Evolutionary conservation across 2,113 vertebrate species (phyloP).

Genomic region (Nymphicus hollandicus): DNA sequence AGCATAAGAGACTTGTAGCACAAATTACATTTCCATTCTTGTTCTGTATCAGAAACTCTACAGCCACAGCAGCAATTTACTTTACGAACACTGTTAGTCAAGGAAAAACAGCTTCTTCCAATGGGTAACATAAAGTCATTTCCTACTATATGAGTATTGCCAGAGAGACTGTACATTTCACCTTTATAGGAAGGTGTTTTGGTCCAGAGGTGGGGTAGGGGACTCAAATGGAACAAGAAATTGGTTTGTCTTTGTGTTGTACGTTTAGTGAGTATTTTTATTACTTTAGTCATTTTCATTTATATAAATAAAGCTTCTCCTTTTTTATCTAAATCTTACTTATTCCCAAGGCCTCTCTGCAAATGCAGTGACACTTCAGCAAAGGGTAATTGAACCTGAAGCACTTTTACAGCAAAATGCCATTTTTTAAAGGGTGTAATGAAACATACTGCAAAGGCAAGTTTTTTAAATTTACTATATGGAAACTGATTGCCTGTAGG

Average conservation of each 20-base stretch:
- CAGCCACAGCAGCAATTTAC: neutral
- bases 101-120: neutral
- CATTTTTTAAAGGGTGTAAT: slow-evolving; percentile 38
- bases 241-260: neutral
- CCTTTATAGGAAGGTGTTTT: neutral
- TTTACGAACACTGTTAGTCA: neutral
- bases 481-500: slow-evolving; percentile 10
- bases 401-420: slow-evolving; percentile 20
- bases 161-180: neutral
- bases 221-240: neutral
- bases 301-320: slow-evolving; percentile 29
- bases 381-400: slow-evolving; percentile 33
- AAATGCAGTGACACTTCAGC: slow-evolving; percentile 22
- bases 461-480: slow-evolving; percentile 20
- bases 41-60: neutral
- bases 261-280: neutral
- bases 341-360: neutral
- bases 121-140: neutral
- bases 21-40: neutral
- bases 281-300: neutral
- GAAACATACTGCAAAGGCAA: neutral
- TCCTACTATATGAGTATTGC: neutral
- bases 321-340: slow-evolving; percentile 3
- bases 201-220: neutral
- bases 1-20: neutral